Percentiles rank a stretch among this genome's conserved stretches.
phyloP scores from a whole-genome alignment of 1,140 invertebrate species.

The Lepidostoma basale region DNA sequence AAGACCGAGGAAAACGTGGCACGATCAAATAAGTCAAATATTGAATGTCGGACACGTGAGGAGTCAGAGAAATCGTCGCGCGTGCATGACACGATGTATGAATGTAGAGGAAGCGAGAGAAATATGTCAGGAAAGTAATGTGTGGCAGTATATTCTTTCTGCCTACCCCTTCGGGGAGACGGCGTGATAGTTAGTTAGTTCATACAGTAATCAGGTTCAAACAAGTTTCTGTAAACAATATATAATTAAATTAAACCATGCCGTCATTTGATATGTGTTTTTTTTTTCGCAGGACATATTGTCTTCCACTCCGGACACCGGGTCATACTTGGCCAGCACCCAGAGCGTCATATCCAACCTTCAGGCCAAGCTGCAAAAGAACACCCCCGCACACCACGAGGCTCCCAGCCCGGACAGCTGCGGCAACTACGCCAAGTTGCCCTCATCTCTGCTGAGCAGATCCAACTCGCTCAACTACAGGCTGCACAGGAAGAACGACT shows the following conservation, averaged over 20 bases:
- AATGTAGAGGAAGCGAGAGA: neutral
- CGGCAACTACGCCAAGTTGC: constrained; percentile 52
- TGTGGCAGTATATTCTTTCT: too few species aligned
- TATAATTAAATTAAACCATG: neutral
- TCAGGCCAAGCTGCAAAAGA: constrained; percentile 60
- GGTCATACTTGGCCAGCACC: constrained; percentile 69
- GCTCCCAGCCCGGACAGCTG: constrained; percentile 44
- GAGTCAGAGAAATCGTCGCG: too few species aligned
- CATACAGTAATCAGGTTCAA: too few species aligned
- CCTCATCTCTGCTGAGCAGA: constrained; percentile 56
- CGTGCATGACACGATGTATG: too few species aligned
- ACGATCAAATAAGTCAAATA: too few species aligned
- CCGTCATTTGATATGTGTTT: neutral
- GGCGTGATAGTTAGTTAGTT: too few species aligned
- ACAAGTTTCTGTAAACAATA: too few species aligned
- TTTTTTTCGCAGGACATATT: constrained; percentile 59
- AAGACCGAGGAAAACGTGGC: too few species aligned
- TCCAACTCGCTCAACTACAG: constrained; percentile 60
- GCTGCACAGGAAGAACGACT: constrained; percentile 51
- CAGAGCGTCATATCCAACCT: constrained; percentile 71
- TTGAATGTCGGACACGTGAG: too few species aligned
- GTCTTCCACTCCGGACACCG: constrained; percentile 63
- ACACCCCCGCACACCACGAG: constrained; percentile 51
- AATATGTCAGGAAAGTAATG: neutral
- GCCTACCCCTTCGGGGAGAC: too few species aligned